These are phyloP conservation scores for Drosophila putrida DNA, from an alignment of 2,888 invertebrate species.

Conservation along the genomic window DNA sequence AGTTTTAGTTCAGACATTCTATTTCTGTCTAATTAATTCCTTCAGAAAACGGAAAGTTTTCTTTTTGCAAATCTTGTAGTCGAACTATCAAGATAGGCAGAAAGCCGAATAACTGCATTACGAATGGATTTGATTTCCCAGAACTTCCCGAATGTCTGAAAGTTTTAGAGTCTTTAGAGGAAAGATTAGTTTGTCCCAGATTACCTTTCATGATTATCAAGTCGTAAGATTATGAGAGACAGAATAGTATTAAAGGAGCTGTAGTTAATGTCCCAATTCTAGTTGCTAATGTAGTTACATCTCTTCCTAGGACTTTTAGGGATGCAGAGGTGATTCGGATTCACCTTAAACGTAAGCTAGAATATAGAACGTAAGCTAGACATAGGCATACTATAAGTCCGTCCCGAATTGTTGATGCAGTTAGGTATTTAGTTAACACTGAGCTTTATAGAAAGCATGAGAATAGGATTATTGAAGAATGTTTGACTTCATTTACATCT, in stretches of 20 bases:
- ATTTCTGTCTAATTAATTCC: background rate
- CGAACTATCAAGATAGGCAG: background rate
- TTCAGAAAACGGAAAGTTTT: background rate
- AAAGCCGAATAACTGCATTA: background rate
- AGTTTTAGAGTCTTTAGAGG: background rate
- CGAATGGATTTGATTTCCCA: background rate
- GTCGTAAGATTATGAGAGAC: constrained; percentile 6
- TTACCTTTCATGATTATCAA: constrained; percentile 17
- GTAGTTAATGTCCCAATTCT: constrained; percentile 24
- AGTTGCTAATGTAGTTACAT: constrained; percentile 16
- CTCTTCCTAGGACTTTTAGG: constrained; percentile 10
- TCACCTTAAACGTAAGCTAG: no score
- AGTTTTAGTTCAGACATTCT: no score
- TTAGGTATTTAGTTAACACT: no score
- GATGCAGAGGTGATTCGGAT: no score
- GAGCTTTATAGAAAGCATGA: no score
- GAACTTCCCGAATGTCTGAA: background rate
- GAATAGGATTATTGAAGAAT: no score
- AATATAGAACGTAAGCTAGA: no score
- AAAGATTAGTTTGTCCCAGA: constrained; percentile 9
- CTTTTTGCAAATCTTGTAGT: background rate
- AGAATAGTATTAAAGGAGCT: constrained; percentile 17
- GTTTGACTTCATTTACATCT: no score
- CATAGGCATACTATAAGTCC: no score
- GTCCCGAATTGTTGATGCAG: no score